Percentiles rank a stretch among this genome's conserved stretches.
Conservation (phyloP, 2,888 invertebrate species). For the Coenonympha glycerion region DNA sequence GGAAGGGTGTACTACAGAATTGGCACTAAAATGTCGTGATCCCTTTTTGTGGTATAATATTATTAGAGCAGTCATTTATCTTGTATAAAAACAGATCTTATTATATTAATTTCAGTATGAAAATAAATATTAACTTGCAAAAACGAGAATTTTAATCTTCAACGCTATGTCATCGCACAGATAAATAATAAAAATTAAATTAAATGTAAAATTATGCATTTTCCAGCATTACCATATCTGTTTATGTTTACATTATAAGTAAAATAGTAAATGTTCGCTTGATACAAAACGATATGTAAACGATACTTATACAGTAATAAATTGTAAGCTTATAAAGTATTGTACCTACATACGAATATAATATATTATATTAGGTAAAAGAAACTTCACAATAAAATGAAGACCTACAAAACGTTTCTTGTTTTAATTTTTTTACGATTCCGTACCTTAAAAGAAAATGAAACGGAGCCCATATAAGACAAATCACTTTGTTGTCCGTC, state of each 20-base stretch:
- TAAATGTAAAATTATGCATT: conserved; percentile 25
- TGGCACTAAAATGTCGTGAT: too few relatives aligned
- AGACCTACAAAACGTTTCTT: conserved; percentile 57
- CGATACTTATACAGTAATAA: conserved; percentile 62
- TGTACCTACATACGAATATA: too few relatives aligned
- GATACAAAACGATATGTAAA: conserved; percentile 42
- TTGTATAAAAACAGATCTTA: too few relatives aligned
- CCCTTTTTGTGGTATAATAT: too few relatives aligned
- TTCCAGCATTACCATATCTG: conserved; percentile 21
- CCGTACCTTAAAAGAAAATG: too few relatives aligned
- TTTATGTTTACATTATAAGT: conserved; percentile 35
- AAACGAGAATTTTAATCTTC: too few relatives aligned
- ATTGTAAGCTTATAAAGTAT: conserved; percentile 58
- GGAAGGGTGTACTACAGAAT: too few relatives aligned
- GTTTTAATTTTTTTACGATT: conserved; percentile 18
- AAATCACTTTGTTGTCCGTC: too few relatives aligned
- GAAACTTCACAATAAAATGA: conserved; percentile 73
- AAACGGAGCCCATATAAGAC: too few relatives aligned
- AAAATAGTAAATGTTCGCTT: conserved; percentile 29
- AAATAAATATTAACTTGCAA: too few relatives aligned
- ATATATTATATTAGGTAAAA: conserved; percentile 69
- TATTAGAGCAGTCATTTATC: too few relatives aligned
- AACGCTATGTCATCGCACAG: conserved; percentile 33
- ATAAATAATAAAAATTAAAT: conserved; percentile 26
- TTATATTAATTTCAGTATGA: too few relatives aligned